phyloP scores from a whole-genome alignment of 2,888 invertebrate genomes.

The Mesodorylaimus sp. region DNA sequence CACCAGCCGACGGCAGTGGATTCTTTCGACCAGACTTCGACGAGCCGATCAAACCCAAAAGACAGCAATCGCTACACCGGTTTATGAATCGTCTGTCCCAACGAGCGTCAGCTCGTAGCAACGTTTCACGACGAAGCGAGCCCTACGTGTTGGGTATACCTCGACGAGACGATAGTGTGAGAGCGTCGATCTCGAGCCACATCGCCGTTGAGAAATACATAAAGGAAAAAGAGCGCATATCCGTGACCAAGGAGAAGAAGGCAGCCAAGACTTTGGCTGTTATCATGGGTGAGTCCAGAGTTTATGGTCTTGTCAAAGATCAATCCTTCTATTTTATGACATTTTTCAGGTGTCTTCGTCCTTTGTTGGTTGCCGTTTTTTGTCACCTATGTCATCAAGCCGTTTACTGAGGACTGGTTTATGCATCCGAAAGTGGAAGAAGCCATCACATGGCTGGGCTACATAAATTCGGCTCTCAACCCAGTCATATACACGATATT shows the following conservation, averaged over 20 bases:
- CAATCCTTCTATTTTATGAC: no score
- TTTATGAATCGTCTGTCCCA: no score
- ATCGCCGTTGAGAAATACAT: neutral
- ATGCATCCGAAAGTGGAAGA: slow-evolving; percentile 25
- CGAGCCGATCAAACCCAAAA: no score
- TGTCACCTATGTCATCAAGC: slow-evolving; percentile 27
- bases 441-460: slow-evolving; percentile 13
- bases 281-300: slow-evolving; percentile 30
- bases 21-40: no score
- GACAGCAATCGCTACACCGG: no score
- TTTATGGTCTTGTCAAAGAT: no score
- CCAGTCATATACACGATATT: no score
- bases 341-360: slow-evolving; percentile 11
- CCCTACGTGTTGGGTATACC: no score
- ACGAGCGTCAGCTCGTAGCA: no score
- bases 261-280: slow-evolving; percentile 31
- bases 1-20: no score
- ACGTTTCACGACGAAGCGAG: no score
- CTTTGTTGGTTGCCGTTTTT: slow-evolving; percentile 24
- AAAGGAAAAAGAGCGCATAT: slow-evolving; percentile 26
- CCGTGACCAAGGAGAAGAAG: slow-evolving; percentile 29
- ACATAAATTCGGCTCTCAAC: slow-evolving; percentile 14
- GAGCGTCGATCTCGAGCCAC: neutral
- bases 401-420: slow-evolving; percentile 25
- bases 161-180: no score